A percentile compares a stretch with the other conserved stretches of the same genome.
Evolutionary conservation across 2,113 vertebrate species (phyloP).

Genomic region (Leptosomus discolor): DNA sequence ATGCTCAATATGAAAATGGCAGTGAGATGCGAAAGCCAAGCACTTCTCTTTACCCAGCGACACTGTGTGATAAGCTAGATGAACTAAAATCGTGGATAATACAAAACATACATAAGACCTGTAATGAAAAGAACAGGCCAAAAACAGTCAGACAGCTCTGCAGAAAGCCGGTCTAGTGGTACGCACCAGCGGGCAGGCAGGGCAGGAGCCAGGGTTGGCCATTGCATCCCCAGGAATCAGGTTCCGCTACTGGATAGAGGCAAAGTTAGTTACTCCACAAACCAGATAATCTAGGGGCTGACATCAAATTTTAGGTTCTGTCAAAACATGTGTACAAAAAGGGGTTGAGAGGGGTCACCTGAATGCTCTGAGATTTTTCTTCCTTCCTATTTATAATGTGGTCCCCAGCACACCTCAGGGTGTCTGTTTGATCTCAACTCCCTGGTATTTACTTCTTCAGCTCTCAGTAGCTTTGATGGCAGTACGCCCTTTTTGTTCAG

Average conservation of each 20-base stretch:
- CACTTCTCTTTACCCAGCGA: neutral
- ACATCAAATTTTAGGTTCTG: neutral
- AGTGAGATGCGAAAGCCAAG: neutral
- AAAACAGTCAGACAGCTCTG: neutral
- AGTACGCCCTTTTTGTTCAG: neutral
- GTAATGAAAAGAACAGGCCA: neutral
- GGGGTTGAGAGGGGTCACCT: neutral
- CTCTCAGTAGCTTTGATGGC: neutral
- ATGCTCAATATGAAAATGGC: neutral
- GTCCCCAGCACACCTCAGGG: neutral
- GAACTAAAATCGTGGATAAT: neutral
- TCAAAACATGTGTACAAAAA: neutral
- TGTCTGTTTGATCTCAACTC: neutral
- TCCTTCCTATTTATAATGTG: neutral
- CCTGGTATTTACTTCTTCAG: neutral
- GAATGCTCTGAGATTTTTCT: neutral
- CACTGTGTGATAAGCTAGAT: neutral
- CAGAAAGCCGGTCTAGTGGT: fast-evolving
- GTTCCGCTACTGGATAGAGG: neutral
- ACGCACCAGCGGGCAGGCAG: neutral
- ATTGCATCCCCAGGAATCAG: neutral
- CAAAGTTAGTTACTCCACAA: neutral
- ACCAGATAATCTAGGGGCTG: neutral
- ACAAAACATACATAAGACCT: neutral
- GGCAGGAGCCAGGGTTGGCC: neutral